Evolutionary conservation across 2,797 vertebrate species (phyloP).

Genomic region (Tenualosa thibaudeaui): DNA sequence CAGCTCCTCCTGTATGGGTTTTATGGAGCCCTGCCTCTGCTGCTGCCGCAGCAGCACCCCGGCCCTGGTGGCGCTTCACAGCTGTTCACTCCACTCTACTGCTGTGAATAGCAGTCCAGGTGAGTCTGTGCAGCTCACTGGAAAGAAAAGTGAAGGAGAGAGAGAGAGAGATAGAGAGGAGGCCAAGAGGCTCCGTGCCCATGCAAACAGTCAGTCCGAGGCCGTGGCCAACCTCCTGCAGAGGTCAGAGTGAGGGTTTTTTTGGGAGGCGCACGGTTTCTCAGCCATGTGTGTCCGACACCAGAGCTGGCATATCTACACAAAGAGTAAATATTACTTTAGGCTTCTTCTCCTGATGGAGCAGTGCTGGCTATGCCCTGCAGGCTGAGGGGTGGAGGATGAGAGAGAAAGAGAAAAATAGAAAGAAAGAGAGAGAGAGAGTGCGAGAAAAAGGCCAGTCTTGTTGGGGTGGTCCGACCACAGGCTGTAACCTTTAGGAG

Average conservation of each 20-base stretch:
- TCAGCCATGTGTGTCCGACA: slow-evolving; percentile 34
- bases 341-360: slow-evolving; percentile 2
- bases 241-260: neutral
- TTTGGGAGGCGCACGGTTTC: slow-evolving; percentile 32
- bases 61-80: slow-evolving; percentile 31
- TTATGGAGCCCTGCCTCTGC: slow-evolving; percentile 48
- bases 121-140: neutral
- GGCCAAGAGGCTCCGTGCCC: neutral
- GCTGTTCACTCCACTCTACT: slow-evolving; percentile 46
- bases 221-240: neutral
- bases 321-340: neutral
- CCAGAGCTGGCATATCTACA: neutral
- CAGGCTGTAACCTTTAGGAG: slow-evolving; percentile 48
- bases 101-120: neutral
- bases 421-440: neutral
- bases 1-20: slow-evolving; percentile 39
- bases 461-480: slow-evolving; percentile 55
- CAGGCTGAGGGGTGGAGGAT: neutral
- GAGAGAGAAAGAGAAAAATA: neutral
- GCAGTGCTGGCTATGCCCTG: neutral
- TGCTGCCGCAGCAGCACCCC: slow-evolving; percentile 19
- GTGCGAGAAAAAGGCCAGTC: neutral
- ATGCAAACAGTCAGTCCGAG: neutral
- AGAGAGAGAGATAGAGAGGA: slow-evolving; percentile 38
- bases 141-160: neutral